Evolutionary conservation across 2,797 vertebrate genomes (phyloP).

Genomic region (Acrocephalus scirpaceus): DNA sequence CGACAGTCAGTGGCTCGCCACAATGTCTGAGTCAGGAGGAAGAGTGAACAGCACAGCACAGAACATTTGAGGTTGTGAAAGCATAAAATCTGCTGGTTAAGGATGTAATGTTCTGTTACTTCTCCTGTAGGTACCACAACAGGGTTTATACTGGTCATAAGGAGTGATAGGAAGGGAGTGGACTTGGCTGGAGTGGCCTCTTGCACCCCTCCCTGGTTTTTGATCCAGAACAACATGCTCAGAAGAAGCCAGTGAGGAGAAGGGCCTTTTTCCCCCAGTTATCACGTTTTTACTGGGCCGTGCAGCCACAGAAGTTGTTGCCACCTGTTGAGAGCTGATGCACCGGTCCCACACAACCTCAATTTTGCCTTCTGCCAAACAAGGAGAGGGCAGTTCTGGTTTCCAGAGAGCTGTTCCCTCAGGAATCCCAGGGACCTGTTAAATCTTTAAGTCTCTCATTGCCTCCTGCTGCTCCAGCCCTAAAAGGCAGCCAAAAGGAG

Average conservation of each 20-base stretch:
- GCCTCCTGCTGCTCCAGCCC: neutral
- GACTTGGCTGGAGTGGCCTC: neutral
- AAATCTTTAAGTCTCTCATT: neutral
- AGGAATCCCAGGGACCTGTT: neutral
- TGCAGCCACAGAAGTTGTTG: neutral
- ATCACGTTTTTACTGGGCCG: neutral
- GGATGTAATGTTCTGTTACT: neutral
- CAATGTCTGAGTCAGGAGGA: neutral
- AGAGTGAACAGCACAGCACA: neutral
- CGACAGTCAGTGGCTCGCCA: fast-evolving
- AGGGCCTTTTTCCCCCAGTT: neutral
- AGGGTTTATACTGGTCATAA: fast-evolving
- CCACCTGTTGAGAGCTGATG: neutral
- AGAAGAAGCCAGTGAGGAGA: neutral
- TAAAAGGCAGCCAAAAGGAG: neutral
- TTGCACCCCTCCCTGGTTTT: neutral
- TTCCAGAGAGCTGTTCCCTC: neutral
- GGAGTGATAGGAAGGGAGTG: neutral
- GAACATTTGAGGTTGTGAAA: neutral
- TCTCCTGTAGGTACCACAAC: neutral
- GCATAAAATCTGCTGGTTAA: neutral
- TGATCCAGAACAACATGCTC: neutral
- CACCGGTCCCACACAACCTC: too few species aligned
- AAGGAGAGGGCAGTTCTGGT: neutral
- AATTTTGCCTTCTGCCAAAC: neutral